Conservation (phyloP, 2,888 invertebrate species). For the Oscheius onirici region DNA sequence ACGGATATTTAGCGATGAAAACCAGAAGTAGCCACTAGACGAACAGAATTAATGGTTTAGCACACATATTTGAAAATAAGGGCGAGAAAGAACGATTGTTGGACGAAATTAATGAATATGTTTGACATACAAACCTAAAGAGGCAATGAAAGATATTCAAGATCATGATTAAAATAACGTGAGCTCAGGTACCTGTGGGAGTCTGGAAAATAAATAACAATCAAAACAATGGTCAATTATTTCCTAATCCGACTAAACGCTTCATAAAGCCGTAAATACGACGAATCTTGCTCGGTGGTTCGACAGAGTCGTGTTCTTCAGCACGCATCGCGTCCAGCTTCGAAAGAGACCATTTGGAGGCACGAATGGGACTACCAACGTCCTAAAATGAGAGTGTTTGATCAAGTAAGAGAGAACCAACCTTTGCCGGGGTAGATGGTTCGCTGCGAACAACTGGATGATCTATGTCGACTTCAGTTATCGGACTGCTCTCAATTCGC, state of each 20-base stretch:
- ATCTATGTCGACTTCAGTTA: neutral
- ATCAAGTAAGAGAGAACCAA: neutral
- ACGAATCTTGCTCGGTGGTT: constrained; percentile 51
- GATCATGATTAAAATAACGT: no score
- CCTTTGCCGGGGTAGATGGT: constrained; percentile 36
- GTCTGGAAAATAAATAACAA: neutral
- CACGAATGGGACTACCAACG: neutral
- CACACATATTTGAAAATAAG: neutral
- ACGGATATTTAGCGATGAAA: no score
- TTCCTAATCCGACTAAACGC: constrained; percentile 39
- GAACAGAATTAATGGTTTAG: neutral
- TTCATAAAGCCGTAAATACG: constrained; percentile 43
- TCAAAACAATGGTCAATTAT: neutral
- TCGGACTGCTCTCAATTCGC: neutral
- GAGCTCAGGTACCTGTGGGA: neutral
- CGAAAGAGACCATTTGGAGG: constrained; percentile 45
- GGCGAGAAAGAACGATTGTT: neutral
- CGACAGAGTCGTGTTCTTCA: constrained; percentile 7
- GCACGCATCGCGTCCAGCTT: constrained; percentile 36
- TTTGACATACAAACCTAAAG: neutral
- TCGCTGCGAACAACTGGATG: constrained; percentile 32
- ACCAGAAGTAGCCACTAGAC: no score
- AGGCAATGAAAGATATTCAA: neutral
- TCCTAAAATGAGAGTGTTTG: neutral
- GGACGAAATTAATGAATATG: neutral